A percentile compares a stretch with the other conserved stretches of the same genome.
Conservation (phyloP, 2,797 vertebrate genomes). For the Chaenodraco wilsoni region DNA sequence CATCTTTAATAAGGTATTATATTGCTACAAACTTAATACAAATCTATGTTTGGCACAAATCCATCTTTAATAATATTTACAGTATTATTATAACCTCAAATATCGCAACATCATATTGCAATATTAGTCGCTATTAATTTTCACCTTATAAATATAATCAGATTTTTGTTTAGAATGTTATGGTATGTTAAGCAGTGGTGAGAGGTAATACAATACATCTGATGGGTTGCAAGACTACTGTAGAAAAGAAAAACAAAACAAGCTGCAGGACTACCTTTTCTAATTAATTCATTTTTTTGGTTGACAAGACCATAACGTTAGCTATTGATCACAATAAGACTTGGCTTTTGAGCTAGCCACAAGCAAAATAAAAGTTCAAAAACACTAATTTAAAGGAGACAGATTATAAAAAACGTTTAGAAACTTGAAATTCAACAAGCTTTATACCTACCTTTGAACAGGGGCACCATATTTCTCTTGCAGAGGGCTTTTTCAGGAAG, state of each 20-base stretch:
- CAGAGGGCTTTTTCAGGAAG: too few relatives aligned
- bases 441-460: too few relatives aligned
- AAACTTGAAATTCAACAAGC: too few relatives aligned
- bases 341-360: background rate
- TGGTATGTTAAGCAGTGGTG: background rate
- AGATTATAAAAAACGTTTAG: too few relatives aligned
- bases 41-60: too few relatives aligned
- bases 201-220: conserved; percentile 12
- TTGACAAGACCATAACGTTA: background rate
- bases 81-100: too few relatives aligned
- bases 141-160: background rate
- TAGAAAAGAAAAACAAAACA: background rate
- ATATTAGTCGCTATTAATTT: background rate
- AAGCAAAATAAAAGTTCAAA: background rate
- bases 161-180: background rate
- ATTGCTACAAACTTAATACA: too few relatives aligned
- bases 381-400: background rate
- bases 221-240: background rate
- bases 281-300: too few relatives aligned
- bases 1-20: too few relatives aligned
- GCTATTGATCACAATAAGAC: background rate
- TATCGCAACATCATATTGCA: too few relatives aligned
- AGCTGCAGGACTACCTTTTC: background rate
- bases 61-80: too few relatives aligned
- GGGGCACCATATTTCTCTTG: too few relatives aligned